Conservation (phyloP, 2,888 invertebrate species). For the Epistrophe eligans region DNA sequence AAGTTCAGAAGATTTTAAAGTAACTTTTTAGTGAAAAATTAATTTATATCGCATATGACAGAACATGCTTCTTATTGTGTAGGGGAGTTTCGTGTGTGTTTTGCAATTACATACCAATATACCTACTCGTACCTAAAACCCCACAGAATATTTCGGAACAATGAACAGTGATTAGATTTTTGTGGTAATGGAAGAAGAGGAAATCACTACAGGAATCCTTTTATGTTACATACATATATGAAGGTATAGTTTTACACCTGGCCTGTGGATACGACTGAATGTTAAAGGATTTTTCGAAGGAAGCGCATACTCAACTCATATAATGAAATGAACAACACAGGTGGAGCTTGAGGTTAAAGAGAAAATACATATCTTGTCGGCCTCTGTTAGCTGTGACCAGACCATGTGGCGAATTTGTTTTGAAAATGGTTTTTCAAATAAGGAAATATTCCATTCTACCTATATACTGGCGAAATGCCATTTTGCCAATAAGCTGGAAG, state of each 20-base stretch:
- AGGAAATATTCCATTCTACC: constrained; percentile 15
- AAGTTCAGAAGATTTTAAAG: constrained; percentile 25
- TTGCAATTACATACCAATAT: background rate
- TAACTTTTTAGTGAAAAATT: constrained; percentile 51
- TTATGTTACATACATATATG: background rate
- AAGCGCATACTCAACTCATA: background rate
- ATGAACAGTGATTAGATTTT: constrained; percentile 60
- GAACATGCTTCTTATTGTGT: constrained; percentile 1
- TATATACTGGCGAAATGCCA: constrained; percentile 1
- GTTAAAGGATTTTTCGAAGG: constrained; percentile 8
- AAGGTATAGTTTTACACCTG: background rate
- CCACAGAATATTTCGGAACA: constrained; percentile 24
- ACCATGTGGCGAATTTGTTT: constrained; percentile 22
- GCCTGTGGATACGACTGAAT: background rate
- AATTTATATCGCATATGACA: constrained; percentile 36
- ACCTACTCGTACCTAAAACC: background rate
- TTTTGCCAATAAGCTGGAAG: constrained; percentile 25
- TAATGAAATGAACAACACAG: constrained; percentile 28
- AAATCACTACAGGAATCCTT: constrained; percentile 28
- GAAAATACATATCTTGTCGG: constrained; percentile 12
- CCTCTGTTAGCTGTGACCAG: constrained; percentile 14
- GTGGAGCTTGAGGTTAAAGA: constrained; percentile 42
- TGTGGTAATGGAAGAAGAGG: constrained; percentile 41
- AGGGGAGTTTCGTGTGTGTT: constrained; percentile 21
- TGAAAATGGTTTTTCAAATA: constrained; percentile 23